phyloP scores from a whole-genome alignment of 1,140 invertebrate species.

The Sycophila sp. region DNA sequence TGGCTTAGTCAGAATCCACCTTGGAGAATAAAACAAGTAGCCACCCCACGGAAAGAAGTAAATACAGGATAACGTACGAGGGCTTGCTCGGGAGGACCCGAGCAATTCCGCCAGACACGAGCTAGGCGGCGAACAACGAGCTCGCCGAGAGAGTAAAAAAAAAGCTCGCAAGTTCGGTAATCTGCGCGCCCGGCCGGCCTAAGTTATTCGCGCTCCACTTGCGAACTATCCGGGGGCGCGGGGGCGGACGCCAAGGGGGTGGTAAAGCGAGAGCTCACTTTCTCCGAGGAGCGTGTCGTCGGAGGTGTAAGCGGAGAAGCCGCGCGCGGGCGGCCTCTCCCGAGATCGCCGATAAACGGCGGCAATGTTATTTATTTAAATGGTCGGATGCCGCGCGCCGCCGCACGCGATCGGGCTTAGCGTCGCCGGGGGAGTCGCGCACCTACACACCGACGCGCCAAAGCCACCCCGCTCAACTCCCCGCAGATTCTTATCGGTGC shows the following conservation, averaged over 20 bases:
- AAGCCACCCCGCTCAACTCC: background rate
- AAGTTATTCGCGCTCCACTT: constrained; percentile 8
- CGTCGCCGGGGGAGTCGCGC: background rate
- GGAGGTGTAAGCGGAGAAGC: constrained; percentile 10
- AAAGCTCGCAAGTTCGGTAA: background rate
- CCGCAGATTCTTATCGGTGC: constrained; percentile 20
- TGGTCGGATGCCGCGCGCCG: background rate
- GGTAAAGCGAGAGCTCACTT: background rate
- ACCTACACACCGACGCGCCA: background rate
- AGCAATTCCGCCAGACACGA: too few relatives aligned
- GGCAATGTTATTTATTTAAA: constrained; percentile 37
- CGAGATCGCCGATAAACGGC: constrained; percentile 32
- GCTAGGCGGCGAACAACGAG: too few relatives aligned
- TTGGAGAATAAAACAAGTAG: too few relatives aligned
- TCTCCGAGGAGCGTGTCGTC: constrained; percentile 5
- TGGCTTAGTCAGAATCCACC: too few relatives aligned
- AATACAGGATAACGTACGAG: constrained; percentile 9
- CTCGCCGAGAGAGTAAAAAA: background rate
- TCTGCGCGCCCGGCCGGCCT: background rate
- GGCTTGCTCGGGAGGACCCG: background rate
- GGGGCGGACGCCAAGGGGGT: background rate
- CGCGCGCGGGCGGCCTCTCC: background rate
- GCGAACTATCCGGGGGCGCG: background rate
- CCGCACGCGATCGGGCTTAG: constrained; percentile 11
- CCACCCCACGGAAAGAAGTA: too few relatives aligned